Percentiles rank a stretch among this genome's conserved stretches.
Evolutionary conservation across 2,797 vertebrate genomes (phyloP).

Genomic region (Enteromius trimaculatus): DNA sequence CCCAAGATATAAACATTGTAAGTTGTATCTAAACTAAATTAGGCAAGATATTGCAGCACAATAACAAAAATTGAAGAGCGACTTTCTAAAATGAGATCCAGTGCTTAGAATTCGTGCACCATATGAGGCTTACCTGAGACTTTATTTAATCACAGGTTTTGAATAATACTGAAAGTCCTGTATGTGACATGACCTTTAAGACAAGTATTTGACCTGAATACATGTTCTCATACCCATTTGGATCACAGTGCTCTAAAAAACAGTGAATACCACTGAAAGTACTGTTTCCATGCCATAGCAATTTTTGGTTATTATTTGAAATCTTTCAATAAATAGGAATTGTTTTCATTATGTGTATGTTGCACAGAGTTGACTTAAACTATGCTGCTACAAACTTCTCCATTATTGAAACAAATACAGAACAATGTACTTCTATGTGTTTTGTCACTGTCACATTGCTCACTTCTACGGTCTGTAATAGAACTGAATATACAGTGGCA

Average conservation of each 20-base stretch:
- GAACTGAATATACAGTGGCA: neutral
- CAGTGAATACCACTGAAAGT: neutral
- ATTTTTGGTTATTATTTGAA: neutral
- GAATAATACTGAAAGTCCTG: neutral
- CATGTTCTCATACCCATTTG: too few relatives aligned
- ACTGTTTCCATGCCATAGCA: neutral
- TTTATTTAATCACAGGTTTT: neutral
- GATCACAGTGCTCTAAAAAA: neutral
- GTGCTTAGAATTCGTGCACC: neutral
- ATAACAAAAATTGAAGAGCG: neutral
- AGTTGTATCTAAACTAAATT: slow-evolving; percentile 23
- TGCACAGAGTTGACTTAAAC: neutral
- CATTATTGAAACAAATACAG: neutral
- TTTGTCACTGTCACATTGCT: neutral
- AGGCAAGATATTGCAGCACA: neutral
- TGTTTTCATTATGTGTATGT: neutral
- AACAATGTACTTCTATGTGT: neutral
- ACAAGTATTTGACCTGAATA: neutral
- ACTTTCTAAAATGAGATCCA: neutral
- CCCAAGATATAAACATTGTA: neutral
- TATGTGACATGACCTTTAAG: neutral
- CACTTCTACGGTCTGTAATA: neutral
- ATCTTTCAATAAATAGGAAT: neutral
- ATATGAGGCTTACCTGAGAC: neutral
- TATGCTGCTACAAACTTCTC: neutral